Conservation (phyloP, 2,113 vertebrate genomes). For the Oplegnathus fasciatus region DNA sequence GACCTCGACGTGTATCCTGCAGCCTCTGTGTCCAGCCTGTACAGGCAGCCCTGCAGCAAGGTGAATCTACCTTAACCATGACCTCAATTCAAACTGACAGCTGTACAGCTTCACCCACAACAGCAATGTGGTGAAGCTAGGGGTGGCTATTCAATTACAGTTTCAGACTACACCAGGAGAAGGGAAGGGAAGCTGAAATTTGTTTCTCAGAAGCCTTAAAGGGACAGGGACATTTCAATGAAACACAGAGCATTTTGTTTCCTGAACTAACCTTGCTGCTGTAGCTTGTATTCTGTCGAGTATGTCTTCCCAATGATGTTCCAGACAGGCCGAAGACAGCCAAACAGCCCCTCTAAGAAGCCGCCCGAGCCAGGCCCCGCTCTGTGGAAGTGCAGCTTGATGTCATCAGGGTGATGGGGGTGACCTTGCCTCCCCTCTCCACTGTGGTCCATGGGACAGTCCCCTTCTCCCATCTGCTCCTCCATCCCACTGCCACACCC, state of each 20-base stretch:
- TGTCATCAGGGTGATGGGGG: conserved; percentile 85
- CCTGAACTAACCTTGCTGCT: conserved; percentile 93
- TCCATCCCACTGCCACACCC: conserved; percentile 81
- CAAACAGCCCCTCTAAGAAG: conserved; percentile 98
- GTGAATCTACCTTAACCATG: conserved; percentile 65
- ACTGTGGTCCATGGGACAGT: conserved; percentile 73
- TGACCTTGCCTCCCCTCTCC: conserved; percentile 67
- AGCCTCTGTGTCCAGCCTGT: conserved; percentile 30
- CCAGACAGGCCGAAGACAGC: conserved; percentile 96
- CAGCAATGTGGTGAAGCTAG: conserved; percentile 4
- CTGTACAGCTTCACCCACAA: conserved; percentile 30
- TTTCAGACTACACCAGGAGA: conserved; percentile 32
- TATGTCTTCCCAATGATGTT: conserved; percentile 99
- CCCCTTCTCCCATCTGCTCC: conserved; percentile 81
- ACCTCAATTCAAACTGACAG: conserved; percentile 70
- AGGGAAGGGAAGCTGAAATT: conserved; percentile 17
- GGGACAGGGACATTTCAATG: conserved; percentile 2
- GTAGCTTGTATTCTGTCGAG: conserved; percentile 97
- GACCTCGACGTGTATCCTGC: conserved; percentile 40
- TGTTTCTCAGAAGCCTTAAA: conserved; percentile 40
- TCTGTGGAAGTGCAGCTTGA: conserved; percentile 95
- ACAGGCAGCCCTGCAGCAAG: conserved; percentile 50
- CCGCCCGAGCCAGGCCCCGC: conserved; percentile 88
- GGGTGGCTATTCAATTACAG: conserved; percentile 48
- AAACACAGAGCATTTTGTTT: conserved; percentile 18